Evolutionary conservation across 2,797 vertebrate species (phyloP), one percentile per base, ranked within the genome.

Genomic region (Staurois parvus): DNA sequence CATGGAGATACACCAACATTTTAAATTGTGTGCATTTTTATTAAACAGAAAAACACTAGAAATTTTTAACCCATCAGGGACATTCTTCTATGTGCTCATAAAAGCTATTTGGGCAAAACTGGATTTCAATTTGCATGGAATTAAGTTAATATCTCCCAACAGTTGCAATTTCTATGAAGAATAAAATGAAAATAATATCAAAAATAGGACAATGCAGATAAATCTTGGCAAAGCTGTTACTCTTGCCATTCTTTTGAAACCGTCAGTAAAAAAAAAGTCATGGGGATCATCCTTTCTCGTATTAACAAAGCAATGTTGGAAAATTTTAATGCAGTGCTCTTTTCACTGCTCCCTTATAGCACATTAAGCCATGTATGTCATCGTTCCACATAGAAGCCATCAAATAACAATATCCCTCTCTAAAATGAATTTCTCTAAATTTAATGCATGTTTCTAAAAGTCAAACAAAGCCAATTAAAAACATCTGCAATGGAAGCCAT

Each of bases 231-330:
- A 66, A 66, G 12, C 12, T 66, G 28, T 26, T 66, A 19, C 10
- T 15, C 13, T 48, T 28, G 24, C 34, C 21, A 76, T 30, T 28
- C 59, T 62, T 1, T 26, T 66, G 64, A 2, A 66, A 66, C 52
- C 52, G 21, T 24, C 52, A 59, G 5, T 2, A 48, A 48, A 21
- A 59, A 52, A 24, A 9, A 59, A 59, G 52, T 59, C 21, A 59
- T 24, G 52, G 52, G 52, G 52, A 59, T 59, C 52, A 59, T 59
- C 52, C 52, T 59, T 59, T 59, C 21, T 59, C 52, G 52, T 24
- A 59, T 24, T 59, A 59, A 74, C 40, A 79, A 79, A 79, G 69
- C 84, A 34, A 4, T 37, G 30, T 32, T 45, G 79, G 24, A 34
- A 67, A 76, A 29, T 42, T 37, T 28, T 48, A 69, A 72, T 64